A percentile compares a stretch with the other conserved stretches of the same genome.
Evolutionary conservation across 1,140 invertebrate genomes (phyloP).

Genomic region (Drosophila quadrilineata): DNA sequence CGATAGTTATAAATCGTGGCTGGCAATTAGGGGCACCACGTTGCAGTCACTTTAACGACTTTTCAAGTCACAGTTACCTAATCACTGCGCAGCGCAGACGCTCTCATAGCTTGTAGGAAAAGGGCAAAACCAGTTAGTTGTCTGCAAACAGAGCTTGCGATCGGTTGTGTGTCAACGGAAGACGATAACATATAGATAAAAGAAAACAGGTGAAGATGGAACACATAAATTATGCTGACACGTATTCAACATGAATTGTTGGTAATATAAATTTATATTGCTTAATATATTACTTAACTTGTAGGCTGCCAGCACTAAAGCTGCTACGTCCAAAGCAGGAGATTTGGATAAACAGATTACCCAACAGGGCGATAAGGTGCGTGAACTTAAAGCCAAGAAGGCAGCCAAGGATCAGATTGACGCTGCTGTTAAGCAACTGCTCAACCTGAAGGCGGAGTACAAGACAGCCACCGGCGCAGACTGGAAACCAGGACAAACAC

Average conservation of each 20-base stretch:
- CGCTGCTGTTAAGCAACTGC: slow-evolving; percentile 84
- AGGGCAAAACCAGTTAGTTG: slow-evolving; percentile 46
- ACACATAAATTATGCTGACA: slow-evolving; percentile 12
- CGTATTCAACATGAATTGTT: slow-evolving; percentile 15
- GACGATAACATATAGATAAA: slow-evolving; percentile 1
- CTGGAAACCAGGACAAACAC: slow-evolving; percentile 82
- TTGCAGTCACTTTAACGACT: background rate
- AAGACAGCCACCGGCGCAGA: slow-evolving; percentile 84
- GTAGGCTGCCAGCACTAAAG: slow-evolving; percentile 32
- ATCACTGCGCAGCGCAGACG: slow-evolving; percentile 2
- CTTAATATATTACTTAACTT: background rate
- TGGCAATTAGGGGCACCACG: too few relatives aligned
- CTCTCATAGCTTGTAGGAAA: background rate
- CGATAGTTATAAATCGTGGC: too few relatives aligned
- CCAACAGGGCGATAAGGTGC: slow-evolving; percentile 87
- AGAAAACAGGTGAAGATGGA: background rate
- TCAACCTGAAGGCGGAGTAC: slow-evolving; percentile 74
- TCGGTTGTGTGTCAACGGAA: slow-evolving; percentile 17
- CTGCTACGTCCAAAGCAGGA: slow-evolving; percentile 21
- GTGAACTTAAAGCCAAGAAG: slow-evolving; percentile 87
- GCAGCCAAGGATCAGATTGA: slow-evolving; percentile 84
- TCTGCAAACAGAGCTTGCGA: slow-evolving; percentile 28
- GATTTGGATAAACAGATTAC: slow-evolving; percentile 81
- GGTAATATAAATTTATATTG: background rate
- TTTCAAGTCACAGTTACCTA: background rate